These are phyloP conservation scores for Falco rusticolus DNA, from an alignment of 2,797 vertebrate genomes.

Conservation along the genomic window DNA sequence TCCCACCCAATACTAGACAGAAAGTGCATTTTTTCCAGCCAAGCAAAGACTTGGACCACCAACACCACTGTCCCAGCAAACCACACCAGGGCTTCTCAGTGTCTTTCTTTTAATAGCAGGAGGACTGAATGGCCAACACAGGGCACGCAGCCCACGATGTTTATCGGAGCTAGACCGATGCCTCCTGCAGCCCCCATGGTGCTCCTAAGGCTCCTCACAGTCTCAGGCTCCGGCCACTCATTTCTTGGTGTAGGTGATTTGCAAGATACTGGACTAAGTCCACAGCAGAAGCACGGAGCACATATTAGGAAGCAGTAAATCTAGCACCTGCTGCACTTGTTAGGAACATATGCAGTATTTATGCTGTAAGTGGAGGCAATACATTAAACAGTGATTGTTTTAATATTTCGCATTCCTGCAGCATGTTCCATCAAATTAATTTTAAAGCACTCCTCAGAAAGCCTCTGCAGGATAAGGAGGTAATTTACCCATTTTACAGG, in stretches of 20 bases:
- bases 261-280: not conserved
- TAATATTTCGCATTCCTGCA: constrained; percentile 1
- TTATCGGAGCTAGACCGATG: not conserved
- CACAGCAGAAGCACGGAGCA: not conserved
- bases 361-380: not conserved
- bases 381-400: not conserved
- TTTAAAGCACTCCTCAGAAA: not conserved
- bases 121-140: not conserved
- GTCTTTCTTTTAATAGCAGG: not conserved
- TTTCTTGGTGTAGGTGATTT: not conserved
- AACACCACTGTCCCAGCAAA: not conserved
- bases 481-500: not conserved
- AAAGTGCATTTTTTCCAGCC: not conserved
- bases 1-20: not conserved
- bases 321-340: not conserved
- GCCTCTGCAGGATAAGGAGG: not conserved
- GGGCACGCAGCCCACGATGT: accelerated
- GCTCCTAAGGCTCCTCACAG: not conserved
- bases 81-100: not conserved
- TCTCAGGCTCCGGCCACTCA: not conserved
- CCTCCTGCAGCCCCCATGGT: accelerated
- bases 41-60: not conserved
- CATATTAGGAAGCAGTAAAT: accelerated
- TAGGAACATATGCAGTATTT: not conserved
- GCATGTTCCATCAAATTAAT: not conserved